Evolutionary conservation across 1,140 invertebrate species (phyloP).

Genomic region (Stegodyphus dumicola): DNA sequence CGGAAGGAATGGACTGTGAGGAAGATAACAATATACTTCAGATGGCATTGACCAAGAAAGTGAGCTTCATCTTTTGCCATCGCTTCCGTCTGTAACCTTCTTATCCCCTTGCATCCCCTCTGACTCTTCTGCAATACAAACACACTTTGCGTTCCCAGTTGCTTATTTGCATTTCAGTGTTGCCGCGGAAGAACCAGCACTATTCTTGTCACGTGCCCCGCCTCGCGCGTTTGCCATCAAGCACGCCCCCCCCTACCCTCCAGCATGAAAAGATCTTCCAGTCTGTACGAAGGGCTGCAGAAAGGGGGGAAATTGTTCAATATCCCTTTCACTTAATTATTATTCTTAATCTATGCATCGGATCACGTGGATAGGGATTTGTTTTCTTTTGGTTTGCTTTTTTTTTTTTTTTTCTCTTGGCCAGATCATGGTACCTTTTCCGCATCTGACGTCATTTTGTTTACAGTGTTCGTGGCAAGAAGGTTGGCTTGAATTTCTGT

Average conservation of each 20-base stretch:
- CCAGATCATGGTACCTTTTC: slow-evolving; percentile 4
- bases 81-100: too few species aligned
- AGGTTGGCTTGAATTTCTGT: neutral
- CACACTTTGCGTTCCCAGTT: slow-evolving; percentile 19
- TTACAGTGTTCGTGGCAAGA: neutral
- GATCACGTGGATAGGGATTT: slow-evolving; percentile 36
- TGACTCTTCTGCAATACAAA: neutral
- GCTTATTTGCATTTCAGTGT: neutral
- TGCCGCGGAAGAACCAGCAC: too few species aligned
- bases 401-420: neutral
- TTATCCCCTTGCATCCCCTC: too few species aligned
- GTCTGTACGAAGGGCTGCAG: neutral
- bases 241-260: slow-evolving; percentile 10
- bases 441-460: slow-evolving; percentile 44
- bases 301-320: slow-evolving; percentile 20
- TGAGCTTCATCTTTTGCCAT: neutral
- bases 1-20: too few species aligned
- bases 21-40: too few species aligned
- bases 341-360: slow-evolving; percentile 59
- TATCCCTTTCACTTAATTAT: slow-evolving; percentile 60
- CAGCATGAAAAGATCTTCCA: neutral
- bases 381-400: neutral
- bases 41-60: too few species aligned
- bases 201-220: slow-evolving; percentile 35
- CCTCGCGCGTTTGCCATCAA: slow-evolving; percentile 22